A percentile compares a stretch with the other conserved stretches of the same genome.
phyloP scores from a whole-genome alignment of 2,888 invertebrate species.

The Therioaphis trifolii region DNA sequence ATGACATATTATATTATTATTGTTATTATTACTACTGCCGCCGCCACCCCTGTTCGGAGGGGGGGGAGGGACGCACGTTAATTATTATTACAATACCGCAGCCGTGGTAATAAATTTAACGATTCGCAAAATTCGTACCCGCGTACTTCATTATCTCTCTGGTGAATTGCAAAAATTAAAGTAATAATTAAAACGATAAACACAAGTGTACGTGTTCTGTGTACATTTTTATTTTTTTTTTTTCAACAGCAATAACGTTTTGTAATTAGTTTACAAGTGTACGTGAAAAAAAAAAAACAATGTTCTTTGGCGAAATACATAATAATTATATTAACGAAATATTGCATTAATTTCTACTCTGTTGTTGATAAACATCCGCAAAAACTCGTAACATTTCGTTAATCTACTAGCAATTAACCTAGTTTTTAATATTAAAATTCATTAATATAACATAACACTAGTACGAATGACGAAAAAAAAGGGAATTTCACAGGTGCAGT shows the following conservation, averaged over 20 bases:
- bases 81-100: not conserved
- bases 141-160: not conserved
- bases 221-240: no score
- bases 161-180: not conserved
- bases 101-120: not conserved
- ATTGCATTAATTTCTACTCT: not conserved
- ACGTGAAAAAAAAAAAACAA: not conserved
- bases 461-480: no score
- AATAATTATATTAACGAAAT: not conserved
- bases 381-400: not conserved
- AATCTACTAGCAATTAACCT: not conserved
- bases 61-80: not conserved
- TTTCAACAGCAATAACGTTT: not conserved
- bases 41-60: no score
- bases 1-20: no score
- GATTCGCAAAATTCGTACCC: not conserved
- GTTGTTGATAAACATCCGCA: not conserved
- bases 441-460: no score
- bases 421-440: not conserved
- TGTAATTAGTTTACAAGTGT: not conserved
- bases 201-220: no score
- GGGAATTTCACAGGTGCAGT: no score
- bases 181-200: not conserved
- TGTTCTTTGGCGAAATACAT: not conserved
- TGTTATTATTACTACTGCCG: no score